Evolutionary conservation across 2,113 vertebrate genomes (phyloP).

Genomic region (Galeopterus variegatus): DNA sequence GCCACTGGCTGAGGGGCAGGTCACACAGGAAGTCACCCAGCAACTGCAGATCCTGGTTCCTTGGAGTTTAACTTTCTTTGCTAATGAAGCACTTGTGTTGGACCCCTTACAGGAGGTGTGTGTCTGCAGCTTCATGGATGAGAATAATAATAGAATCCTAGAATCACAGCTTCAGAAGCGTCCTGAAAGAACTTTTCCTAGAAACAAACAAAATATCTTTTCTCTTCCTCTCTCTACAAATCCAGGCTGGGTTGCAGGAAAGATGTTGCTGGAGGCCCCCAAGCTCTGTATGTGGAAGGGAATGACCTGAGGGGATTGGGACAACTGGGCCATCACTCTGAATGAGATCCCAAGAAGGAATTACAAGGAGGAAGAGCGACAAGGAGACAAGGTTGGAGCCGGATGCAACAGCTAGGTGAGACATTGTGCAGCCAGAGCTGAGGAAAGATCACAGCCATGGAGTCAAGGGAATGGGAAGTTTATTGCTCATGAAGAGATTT

Average conservation of each 20-base stretch:
- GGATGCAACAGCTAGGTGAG: not conserved
- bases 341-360: not conserved
- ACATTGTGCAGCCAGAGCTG: not conserved
- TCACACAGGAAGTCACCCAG: constrained; percentile 18
- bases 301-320: not conserved
- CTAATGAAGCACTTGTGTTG: constrained; percentile 59
- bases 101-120: constrained; percentile 58
- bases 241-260: not conserved
- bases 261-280: not conserved
- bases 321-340: too few relatives aligned
- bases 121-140: constrained; percentile 20
- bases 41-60: not conserved
- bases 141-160: constrained; percentile 66
- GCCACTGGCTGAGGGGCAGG: not conserved
- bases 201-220: constrained; percentile 22
- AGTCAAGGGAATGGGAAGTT: not conserved
- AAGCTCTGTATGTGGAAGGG: not conserved
- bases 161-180: constrained; percentile 30
- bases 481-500: not conserved
- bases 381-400: not conserved
- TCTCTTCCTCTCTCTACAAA: not conserved
- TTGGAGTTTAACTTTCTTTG: constrained; percentile 73
- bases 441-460: not conserved
- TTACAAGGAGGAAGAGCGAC: not conserved
- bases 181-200: constrained; percentile 18